Percentiles rank a stretch among this genome's conserved stretches.
Evolutionary conservation across 2,797 vertebrate genomes (phyloP).

Genomic region (Trachops cirrhosus): DNA sequence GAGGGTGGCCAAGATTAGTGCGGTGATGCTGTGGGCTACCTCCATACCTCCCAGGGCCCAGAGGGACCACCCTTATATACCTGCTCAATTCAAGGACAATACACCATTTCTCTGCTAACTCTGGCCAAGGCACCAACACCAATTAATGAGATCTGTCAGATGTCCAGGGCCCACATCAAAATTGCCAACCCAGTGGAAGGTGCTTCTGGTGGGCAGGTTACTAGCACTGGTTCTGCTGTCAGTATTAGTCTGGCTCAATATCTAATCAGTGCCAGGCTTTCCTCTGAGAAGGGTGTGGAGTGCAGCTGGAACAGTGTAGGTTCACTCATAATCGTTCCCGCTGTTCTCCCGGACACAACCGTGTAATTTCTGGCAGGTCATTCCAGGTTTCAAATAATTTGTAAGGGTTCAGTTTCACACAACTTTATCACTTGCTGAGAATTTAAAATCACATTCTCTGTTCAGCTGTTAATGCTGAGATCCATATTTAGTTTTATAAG

Average conservation of each 20-base stretch:
- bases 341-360: conserved; percentile 74
- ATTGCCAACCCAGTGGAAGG: conserved; percentile 98
- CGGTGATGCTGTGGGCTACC: conserved; percentile 83
- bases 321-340: conserved; percentile 71
- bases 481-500: conserved; percentile 79
- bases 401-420: conserved; percentile 77
- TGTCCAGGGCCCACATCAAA: conserved; percentile 98
- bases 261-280: conserved; percentile 97
- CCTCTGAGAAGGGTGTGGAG: conserved; percentile 73
- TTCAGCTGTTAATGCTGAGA: conserved; percentile 75
- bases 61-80: conserved; percentile 76
- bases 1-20: conserved; percentile 84
- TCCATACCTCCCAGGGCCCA: conserved; percentile 78
- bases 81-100: conserved; percentile 75
- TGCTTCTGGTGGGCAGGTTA: conserved; percentile 94
- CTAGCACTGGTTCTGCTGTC: conserved; percentile 96
- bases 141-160: conserved; percentile 99
- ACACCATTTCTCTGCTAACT: conserved; percentile 71
- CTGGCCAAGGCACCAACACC: conserved; percentile 88
- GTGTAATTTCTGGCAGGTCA: conserved; percentile 77
- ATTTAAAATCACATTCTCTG: conserved; percentile 77
- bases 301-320: conserved; percentile 71
- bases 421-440: conserved; percentile 74
- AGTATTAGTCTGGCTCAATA: conserved; percentile 98
- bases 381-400: conserved; percentile 79